Percentiles rank a stretch among this genome's conserved stretches.
phyloP scores from a whole-genome alignment of 2,113 vertebrate genomes.

The Corynorhinus townsendii region DNA sequence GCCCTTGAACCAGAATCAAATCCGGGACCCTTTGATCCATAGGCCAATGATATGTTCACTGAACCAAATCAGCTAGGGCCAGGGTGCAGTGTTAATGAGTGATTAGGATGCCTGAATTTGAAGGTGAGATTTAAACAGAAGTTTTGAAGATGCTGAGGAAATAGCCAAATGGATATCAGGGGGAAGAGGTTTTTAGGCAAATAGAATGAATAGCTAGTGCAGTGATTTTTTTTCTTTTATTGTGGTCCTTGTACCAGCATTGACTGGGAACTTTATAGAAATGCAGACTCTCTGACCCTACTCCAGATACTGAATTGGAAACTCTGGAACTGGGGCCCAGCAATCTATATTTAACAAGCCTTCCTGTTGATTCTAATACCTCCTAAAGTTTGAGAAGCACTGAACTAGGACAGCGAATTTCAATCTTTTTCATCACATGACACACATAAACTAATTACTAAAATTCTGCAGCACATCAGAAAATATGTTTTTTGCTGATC shows the following conservation, averaged over 20 bases:
- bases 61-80: too few relatives aligned
- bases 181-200: background rate
- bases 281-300: background rate
- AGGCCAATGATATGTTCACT: too few relatives aligned
- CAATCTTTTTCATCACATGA: too few relatives aligned
- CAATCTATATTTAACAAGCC: background rate
- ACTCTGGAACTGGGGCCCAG: background rate
- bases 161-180: background rate
- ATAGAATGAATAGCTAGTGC: background rate
- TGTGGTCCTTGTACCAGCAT: background rate
- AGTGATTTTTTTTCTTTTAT: background rate
- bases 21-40: too few relatives aligned
- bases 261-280: constrained; percentile 5
- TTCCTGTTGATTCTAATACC: background rate
- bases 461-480: too few relatives aligned
- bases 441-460: too few relatives aligned
- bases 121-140: constrained; percentile 19
- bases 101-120: constrained; percentile 12
- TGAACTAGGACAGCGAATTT: background rate
- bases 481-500: too few relatives aligned
- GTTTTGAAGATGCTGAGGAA: background rate
- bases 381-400: background rate
- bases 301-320: background rate
- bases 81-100: background rate
- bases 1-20: too few relatives aligned